Percentiles rank a stretch among this genome's conserved stretches.
These are phyloP conservation scores for Pseudomyrmex flavicornis DNA, from an alignment of 1,140 invertebrate species.

Conservation along the genomic window DNA sequence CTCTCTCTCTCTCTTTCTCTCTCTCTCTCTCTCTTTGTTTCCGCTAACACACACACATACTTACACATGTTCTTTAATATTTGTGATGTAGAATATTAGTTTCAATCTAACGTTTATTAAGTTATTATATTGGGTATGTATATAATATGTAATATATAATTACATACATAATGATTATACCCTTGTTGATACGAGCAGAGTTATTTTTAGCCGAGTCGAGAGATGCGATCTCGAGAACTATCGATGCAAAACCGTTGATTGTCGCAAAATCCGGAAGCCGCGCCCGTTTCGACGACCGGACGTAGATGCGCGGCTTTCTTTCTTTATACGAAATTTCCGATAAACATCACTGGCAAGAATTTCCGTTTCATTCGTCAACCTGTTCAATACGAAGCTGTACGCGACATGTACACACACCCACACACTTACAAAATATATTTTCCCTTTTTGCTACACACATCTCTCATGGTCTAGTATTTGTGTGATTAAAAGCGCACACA, in stretches of 20 bases:
- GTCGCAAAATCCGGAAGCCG: constrained; percentile 50
- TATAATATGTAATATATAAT: too few species aligned
- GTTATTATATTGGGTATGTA: too few species aligned
- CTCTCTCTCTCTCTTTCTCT: too few species aligned
- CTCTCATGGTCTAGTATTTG: background rate
- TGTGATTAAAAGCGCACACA: background rate
- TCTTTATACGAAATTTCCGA: constrained; percentile 65
- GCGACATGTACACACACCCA: constrained; percentile 42
- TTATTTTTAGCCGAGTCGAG: constrained; percentile 69
- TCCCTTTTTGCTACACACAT: background rate
- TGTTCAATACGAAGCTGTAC: constrained; percentile 31
- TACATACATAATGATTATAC: constrained; percentile 13
- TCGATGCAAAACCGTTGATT: constrained; percentile 30
- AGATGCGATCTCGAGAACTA: constrained; percentile 52
- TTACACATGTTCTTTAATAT: background rate
- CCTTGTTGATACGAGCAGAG: constrained; percentile 28
- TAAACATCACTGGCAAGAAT: constrained; percentile 67
- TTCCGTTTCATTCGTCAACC: constrained; percentile 69
- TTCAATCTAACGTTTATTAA: too few species aligned
- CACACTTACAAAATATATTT: constrained; percentile 7
- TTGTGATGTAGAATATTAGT: background rate
- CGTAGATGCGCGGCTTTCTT: constrained; percentile 46
- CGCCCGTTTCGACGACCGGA: constrained; percentile 39
- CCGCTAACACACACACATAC: too few species aligned
- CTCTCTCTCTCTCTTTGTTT: too few species aligned